These are phyloP conservation scores for Cyanoliseus patagonus DNA, from an alignment of 2,113 vertebrate genomes.

Conservation along the genomic window DNA sequence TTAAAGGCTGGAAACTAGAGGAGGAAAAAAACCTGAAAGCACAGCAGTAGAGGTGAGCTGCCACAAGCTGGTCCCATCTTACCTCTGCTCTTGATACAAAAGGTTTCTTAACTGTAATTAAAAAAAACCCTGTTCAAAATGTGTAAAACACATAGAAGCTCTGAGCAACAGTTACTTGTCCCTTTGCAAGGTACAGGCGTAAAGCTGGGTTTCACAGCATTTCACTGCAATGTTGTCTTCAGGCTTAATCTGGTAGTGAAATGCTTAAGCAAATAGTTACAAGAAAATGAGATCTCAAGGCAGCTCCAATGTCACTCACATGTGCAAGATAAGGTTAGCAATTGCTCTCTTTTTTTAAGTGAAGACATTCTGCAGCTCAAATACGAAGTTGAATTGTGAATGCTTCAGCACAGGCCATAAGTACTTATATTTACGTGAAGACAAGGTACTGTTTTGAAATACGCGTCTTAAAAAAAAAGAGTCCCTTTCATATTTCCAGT, in stretches of 20 bases:
- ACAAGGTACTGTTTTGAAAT: background rate
- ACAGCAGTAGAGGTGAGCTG: background rate
- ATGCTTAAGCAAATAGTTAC: slow-evolving; percentile 30
- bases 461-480: background rate
- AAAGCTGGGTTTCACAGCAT: background rate
- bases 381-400: background rate
- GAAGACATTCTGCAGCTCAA: background rate
- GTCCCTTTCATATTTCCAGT: background rate
- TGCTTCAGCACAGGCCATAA: background rate
- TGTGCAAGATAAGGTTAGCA: slow-evolving; percentile 8
- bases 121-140: background rate
- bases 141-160: background rate
- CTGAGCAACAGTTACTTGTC: background rate
- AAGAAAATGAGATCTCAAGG: slow-evolving; percentile 20
- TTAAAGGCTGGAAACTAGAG: background rate
- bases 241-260: slow-evolving; percentile 14
- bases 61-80: background rate
- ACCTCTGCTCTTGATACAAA: background rate
- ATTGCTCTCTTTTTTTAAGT: background rate
- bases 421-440: background rate
- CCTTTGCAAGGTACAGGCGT: background rate
- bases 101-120: background rate
- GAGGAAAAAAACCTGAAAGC: background rate
- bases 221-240: background rate
- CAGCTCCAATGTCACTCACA: background rate